A percentile compares a stretch with the other conserved stretches of the same genome.
Conservation (phyloP, 2,888 invertebrate genomes). For the Mycalesis mineus region DNA sequence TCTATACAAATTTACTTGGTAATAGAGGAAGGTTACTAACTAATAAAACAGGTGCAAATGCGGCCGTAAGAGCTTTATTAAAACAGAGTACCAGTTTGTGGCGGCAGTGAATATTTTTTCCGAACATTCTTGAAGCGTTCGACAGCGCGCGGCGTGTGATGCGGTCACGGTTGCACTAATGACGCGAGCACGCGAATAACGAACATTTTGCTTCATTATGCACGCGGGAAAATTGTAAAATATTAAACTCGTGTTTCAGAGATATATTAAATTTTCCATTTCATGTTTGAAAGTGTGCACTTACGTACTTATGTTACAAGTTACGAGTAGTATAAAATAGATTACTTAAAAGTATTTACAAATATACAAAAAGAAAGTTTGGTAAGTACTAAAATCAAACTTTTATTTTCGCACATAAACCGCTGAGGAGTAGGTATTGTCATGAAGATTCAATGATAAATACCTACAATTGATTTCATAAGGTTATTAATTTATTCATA, state of each 20-base stretch:
- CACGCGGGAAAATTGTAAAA: neutral
- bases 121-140: slow-evolving; percentile 6
- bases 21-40: neutral
- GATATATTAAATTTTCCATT: neutral
- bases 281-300: neutral
- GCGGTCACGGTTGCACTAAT: slow-evolving; percentile 1
- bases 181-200: neutral
- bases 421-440: no score
- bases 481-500: no score
- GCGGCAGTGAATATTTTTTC: slow-evolving; percentile 4
- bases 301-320: no score
- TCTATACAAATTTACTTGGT: neutral
- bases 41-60: no score
- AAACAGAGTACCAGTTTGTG: neutral
- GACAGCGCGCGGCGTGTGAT: neutral
- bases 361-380: no score
- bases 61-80: slow-evolving; percentile 4
- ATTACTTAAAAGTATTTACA: no score
- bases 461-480: no score
- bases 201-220: neutral
- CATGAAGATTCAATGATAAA: no score
- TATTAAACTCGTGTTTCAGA: neutral
- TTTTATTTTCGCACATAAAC: no score
- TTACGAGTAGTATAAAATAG: no score
- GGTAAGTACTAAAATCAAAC: no score